Evolutionary conservation across 1,140 invertebrate genomes (phyloP).

Genomic region (Papilio dardanus): DNA sequence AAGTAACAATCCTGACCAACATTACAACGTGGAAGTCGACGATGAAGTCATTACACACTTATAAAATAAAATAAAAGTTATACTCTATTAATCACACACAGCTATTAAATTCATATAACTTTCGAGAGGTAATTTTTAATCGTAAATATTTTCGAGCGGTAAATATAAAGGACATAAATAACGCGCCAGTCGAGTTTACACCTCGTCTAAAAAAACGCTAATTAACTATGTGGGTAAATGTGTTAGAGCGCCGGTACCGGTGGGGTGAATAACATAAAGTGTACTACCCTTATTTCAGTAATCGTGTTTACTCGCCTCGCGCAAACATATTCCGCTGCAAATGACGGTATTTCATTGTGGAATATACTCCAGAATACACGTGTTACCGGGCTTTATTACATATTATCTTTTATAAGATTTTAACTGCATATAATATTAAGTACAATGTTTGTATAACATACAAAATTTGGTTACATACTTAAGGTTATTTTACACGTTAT

Average conservation of each 20-base stretch:
- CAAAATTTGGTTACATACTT: conserved; percentile 21
- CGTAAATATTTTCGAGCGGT: not conserved
- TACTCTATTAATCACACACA: not conserved
- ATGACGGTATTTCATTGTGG: conserved; percentile 61
- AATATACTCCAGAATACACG: conserved; percentile 55
- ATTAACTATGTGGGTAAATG: conserved; percentile 44
- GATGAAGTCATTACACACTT: not conserved
- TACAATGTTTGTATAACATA: not conserved
- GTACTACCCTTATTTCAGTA: conserved; percentile 74
- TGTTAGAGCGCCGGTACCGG: conserved; percentile 41
- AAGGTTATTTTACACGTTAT: not conserved
- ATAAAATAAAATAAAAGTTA: not conserved
- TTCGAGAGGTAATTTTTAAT: not conserved
- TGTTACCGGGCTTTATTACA: conserved; percentile 48
- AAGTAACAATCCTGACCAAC: not conserved
- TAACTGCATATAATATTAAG: conserved; percentile 37
- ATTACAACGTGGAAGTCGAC: too few relatives aligned
- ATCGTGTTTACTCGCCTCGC: conserved; percentile 69
- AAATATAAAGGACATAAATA: conserved; percentile 1
- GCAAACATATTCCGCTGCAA: conserved; percentile 69
- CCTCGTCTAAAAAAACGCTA: conserved; percentile 36
- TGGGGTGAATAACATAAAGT: conserved; percentile 67
- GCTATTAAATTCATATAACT: not conserved
- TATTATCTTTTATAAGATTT: conserved; percentile 45
- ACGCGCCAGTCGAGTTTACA: conserved; percentile 26